Base-by-base conservation (phyloP, 2,888 invertebrate genomes). In the Sericinus montela region DNA sequence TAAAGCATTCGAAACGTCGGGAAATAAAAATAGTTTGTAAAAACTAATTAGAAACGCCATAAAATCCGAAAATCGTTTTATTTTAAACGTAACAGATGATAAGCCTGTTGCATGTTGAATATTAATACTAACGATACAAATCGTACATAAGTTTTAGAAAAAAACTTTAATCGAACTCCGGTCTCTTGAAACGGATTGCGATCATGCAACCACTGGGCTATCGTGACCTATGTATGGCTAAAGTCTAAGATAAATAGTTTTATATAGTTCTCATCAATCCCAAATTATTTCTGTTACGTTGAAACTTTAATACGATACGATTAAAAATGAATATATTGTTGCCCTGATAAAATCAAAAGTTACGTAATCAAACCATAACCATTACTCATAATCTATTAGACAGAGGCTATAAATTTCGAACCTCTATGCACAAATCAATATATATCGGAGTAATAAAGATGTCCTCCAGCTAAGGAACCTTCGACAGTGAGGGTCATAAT, bases 311-410 rank as follows among this genome's bases (percentile, higher is more conserved):
- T 2, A 34, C 23, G 19, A 23, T 23, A 23, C 14, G 19, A 19
- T 23, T 13, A 10, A 8, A 23, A 34, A 34, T 35, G n/a, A n/a
- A 34, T 43, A 19, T 25, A 19, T 34, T 23, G 23, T 25, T 9
- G 1, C 8, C 7, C 13, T 19, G 34, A 43, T 19, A 23, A 34
- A 9, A 41, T 13, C n/a, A 13, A 13, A 37, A 10, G 23, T 19
- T 34, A 10, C 10, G 16, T 13, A 14, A 23, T 34, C 35, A 13
- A 4, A 36, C 13, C 35, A 25, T 28, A 15, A 44, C 14, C 15
- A 28, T 44, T 35, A 44, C 25, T 44, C 44, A 36, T 36, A 36
- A 44, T 36, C 44, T 19, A 25, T n/a, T 28, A 35, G 34, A 35
- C 25, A 28, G 9, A n/a, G 14, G 11, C 28, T n/a, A 36, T 44